phyloP scores from a whole-genome alignment of 2,113 vertebrate genomes.

The Ahaetulla prasina region DNA sequence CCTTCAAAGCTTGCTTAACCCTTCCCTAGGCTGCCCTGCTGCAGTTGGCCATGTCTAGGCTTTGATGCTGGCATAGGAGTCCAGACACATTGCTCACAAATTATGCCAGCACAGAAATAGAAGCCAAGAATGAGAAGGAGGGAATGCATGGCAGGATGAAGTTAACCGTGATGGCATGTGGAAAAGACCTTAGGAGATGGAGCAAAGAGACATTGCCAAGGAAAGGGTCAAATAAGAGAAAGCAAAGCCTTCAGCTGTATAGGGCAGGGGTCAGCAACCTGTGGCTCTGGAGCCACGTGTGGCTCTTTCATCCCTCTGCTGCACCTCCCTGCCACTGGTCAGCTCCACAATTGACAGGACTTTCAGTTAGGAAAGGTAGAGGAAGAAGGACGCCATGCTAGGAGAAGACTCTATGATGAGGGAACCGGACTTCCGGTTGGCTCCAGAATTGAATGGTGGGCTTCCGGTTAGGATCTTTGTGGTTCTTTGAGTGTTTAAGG shows the following conservation, averaged over 20 bases:
- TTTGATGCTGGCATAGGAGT: not conserved
- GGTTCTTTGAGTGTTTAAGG: too few species aligned
- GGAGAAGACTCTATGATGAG: too few species aligned
- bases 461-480: too few species aligned
- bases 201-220: not conserved
- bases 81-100: not conserved
- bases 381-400: too few species aligned
- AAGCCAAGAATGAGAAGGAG: not conserved
- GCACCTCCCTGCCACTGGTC: too few species aligned
- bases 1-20: slow-evolving; percentile 64
- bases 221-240: not conserved
- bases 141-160: too few species aligned
- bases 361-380: too few species aligned
- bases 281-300: too few species aligned
- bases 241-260: not conserved
- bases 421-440: too few species aligned
- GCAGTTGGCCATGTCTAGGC: slow-evolving; percentile 49
- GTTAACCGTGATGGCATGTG: not conserved
- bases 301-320: too few species aligned
- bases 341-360: too few species aligned
- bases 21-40: slow-evolving; percentile 52
- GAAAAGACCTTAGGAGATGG: not conserved
- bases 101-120: slow-evolving; percentile 5
- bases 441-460: too few species aligned
- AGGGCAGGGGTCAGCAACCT: not conserved